Evolutionary conservation across 2,113 vertebrate species (phyloP).

Genomic region (Oreochromis niloticus): DNA sequence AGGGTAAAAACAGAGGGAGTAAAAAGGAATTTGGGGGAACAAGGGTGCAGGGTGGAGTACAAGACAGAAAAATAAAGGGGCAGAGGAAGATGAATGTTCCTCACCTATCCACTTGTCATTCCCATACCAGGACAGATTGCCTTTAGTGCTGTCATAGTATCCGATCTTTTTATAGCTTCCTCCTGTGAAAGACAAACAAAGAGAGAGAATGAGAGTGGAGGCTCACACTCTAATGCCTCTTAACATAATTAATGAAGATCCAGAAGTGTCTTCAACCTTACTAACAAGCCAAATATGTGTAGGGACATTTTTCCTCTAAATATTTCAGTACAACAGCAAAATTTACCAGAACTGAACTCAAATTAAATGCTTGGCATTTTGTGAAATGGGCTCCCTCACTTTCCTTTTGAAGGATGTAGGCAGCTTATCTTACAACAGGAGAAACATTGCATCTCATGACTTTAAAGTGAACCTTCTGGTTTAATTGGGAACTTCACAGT

Average conservation of each 20-base stretch:
- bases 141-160: slow-evolving; percentile 93
- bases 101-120: slow-evolving; percentile 91
- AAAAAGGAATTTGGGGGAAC: background rate
- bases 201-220: background rate
- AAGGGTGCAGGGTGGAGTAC: background rate
- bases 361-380: background rate
- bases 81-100: slow-evolving; percentile 21
- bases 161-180: slow-evolving; percentile 94
- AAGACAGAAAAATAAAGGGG: background rate
- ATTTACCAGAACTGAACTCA: background rate
- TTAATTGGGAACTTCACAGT: background rate
- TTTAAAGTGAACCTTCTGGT: background rate
- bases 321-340: background rate
- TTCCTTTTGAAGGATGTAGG: background rate
- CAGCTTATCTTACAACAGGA: background rate
- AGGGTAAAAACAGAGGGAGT: background rate
- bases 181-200: slow-evolving; percentile 57
- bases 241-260: background rate
- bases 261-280: background rate
- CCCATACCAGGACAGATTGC: slow-evolving; percentile 89
- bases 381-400: background rate
- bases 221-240: background rate
- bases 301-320: background rate
- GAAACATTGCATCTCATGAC: background rate
- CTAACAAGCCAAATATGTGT: background rate